phyloP scores from a whole-genome alignment of 2,888 invertebrate genomes.

The Agrochola lychnidis region DNA sequence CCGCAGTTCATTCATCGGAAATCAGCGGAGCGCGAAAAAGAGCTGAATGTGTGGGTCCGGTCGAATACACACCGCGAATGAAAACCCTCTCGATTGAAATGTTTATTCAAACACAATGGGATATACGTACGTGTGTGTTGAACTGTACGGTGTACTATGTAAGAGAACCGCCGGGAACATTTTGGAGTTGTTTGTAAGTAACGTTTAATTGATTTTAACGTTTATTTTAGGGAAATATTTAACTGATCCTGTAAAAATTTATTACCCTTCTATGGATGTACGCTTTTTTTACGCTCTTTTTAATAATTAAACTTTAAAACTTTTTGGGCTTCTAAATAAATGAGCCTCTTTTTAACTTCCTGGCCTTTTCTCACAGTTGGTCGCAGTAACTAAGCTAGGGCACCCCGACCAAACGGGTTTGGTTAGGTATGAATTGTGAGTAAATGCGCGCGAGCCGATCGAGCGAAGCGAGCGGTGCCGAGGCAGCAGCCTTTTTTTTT shows the following conservation, averaged over 20 bases:
- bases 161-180: slow-evolving; percentile 23
- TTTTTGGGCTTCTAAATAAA: neutral
- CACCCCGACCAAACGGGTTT: neutral
- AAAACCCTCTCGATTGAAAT: slow-evolving; percentile 86
- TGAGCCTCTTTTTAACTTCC: neutral
- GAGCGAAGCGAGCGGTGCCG: neutral
- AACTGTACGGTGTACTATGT: slow-evolving; percentile 67
- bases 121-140: slow-evolving; percentile 71
- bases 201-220: slow-evolving; percentile 21
- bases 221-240: neutral
- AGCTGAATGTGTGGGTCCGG: slow-evolving; percentile 83
- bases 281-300: neutral
- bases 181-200: slow-evolving; percentile 10
- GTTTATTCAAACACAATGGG: slow-evolving; percentile 86
- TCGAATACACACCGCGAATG: slow-evolving; percentile 83
- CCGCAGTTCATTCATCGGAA: slow-evolving; percentile 84
- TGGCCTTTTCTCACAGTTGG: neutral
- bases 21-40: slow-evolving; percentile 84
- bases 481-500: neutral
- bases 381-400: neutral
- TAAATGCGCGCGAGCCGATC: neutral
- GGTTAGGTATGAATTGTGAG: no score
- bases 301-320: neutral
- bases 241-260: neutral
- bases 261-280: neutral